These are phyloP conservation scores for Nemopilema nomurai DNA, from an alignment of 30 jellyfish, hydroid and myxozoan genomes.

Conservation along the genomic window DNA sequence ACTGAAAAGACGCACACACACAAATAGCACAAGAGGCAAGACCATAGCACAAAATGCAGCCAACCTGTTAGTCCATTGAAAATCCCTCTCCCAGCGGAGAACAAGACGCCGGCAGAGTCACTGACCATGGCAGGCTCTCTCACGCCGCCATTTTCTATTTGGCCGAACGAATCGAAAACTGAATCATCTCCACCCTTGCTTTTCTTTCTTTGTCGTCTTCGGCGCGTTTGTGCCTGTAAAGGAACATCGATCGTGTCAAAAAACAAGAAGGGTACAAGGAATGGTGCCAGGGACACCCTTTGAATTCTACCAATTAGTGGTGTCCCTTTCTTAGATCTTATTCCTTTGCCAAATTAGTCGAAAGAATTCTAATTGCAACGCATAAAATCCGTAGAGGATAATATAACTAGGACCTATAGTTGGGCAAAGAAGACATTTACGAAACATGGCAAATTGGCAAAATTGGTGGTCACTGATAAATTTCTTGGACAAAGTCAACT, in stretches of 20 bases:
- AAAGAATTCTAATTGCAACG: too few species aligned
- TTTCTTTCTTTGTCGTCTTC: constrained; percentile 40
- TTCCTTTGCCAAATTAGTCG: too few species aligned
- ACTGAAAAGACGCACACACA: too few species aligned
- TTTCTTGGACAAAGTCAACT: neutral
- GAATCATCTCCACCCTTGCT: constrained; percentile 27
- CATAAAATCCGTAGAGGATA: too few species aligned
- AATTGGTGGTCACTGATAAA: neutral
- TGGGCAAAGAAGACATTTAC: too few species aligned
- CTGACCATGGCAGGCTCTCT: constrained; percentile 49
- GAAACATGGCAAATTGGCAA: too few species aligned
- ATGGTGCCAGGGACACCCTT: neutral
- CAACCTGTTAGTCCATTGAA: constrained; percentile 85
- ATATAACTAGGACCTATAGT: too few species aligned
- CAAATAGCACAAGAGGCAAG: too few species aligned
- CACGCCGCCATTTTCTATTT: neutral
- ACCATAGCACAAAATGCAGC: neutral
- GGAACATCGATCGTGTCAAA: neutral
- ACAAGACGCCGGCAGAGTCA: constrained; percentile 86
- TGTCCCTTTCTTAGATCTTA: too few species aligned
- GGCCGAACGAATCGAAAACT: neutral
- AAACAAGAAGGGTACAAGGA: neutral
- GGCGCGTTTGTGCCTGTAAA: constrained; percentile 16
- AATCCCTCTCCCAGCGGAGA: constrained; percentile 92
- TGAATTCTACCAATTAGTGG: too few species aligned